Conservation (phyloP, 2,888 invertebrate genomes). For the Dorcus hopei region DNA sequence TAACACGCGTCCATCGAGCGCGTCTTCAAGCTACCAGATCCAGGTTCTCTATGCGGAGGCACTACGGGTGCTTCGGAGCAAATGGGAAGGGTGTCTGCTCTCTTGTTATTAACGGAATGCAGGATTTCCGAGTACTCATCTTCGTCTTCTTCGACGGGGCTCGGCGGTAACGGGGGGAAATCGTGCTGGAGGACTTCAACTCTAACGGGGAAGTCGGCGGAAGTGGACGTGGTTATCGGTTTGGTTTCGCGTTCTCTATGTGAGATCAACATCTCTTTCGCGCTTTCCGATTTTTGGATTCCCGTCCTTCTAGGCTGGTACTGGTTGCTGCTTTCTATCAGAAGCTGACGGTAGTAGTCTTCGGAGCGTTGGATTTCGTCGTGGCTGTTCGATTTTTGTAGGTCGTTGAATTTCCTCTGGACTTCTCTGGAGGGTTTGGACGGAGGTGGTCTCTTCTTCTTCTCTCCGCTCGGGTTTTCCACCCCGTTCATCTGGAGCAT, state of each 20-base stretch:
- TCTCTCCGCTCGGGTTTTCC: conserved; percentile 49
- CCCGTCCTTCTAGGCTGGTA: conserved; percentile 53
- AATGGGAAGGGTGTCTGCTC: conserved; percentile 58
- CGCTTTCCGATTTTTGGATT: conserved; percentile 72
- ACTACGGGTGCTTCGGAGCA: conserved; percentile 63
- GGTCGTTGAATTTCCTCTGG: conserved; percentile 52
- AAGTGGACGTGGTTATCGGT: conserved; percentile 44
- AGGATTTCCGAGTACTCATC: conserved; percentile 71
- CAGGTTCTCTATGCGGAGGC: conserved; percentile 66
- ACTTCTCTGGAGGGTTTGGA: conserved; percentile 35
- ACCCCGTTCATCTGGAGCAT: conserved; percentile 47
- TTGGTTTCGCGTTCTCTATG: conserved; percentile 45
- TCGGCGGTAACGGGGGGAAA: conserved; percentile 79
- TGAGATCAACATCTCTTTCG: conserved; percentile 65
- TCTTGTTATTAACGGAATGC: conserved; percentile 51
- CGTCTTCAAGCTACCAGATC: conserved; percentile 72
- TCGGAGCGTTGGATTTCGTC: conserved; percentile 56
- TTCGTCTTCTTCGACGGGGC: conserved; percentile 76
- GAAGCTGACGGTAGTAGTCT: conserved; percentile 38
- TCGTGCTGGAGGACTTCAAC: conserved; percentile 68
- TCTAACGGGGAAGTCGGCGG: conserved; percentile 59
- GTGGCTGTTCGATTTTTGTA: conserved; percentile 62
- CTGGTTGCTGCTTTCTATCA: conserved; percentile 51
- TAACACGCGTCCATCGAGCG: conserved; percentile 83
- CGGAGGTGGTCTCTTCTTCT: conserved; percentile 45